phyloP scores from a whole-genome alignment of 2,888 invertebrate species.

The Tachina fera region DNA sequence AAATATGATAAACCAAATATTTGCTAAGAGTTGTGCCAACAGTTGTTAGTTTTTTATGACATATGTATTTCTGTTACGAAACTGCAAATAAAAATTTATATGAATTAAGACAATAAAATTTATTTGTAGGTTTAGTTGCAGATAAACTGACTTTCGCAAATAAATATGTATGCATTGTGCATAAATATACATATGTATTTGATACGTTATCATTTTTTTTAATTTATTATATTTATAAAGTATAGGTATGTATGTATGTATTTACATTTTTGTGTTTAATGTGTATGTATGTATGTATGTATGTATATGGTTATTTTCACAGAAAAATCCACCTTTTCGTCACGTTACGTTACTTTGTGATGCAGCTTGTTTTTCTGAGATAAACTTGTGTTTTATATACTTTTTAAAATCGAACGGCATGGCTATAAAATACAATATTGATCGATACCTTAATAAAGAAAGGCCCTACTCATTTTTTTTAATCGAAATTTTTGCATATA shows the following conservation, averaged over 20 bases:
- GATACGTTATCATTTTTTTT: background rate
- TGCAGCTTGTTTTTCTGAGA: too few species aligned
- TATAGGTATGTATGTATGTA: background rate
- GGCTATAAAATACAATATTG: too few species aligned
- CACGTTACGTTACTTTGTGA: too few species aligned
- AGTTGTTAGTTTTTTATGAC: background rate
- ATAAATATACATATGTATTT: background rate
- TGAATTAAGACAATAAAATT: conserved; percentile 5
- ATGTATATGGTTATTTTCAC: too few species aligned
- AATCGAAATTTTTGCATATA: too few species aligned
- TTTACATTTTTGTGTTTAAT: background rate
- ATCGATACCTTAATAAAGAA: too few species aligned
- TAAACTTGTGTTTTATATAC: too few species aligned
- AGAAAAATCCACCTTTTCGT: too few species aligned
- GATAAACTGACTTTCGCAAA: conserved; percentile 1
- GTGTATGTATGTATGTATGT: background rate
- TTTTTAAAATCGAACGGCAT: too few species aligned
- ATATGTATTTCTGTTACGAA: conserved; percentile 3
- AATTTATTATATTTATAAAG: background rate
- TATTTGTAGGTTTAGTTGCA: background rate
- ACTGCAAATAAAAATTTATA: background rate
- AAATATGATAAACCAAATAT: background rate
- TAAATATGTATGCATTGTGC: background rate
- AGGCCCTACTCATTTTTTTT: too few species aligned
- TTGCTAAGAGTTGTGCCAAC: background rate